Percentiles rank a stretch among this genome's conserved stretches.
phyloP scores from a whole-genome alignment of 92 coral and sea anemone species.

The Epizoanthus scotinus region DNA sequence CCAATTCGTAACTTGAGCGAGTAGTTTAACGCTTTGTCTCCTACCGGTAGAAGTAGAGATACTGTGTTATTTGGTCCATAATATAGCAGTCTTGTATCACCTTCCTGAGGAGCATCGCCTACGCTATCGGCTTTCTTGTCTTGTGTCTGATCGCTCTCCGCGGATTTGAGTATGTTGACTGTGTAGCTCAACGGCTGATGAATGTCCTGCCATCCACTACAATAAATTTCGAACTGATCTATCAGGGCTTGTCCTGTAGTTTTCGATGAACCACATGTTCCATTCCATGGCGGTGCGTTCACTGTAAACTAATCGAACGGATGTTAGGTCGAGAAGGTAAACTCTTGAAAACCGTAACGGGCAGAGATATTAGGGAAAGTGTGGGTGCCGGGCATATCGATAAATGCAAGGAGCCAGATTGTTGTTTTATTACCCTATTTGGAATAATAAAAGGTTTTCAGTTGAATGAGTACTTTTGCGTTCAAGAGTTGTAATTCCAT shows the following conservation, averaged over 20 bases:
- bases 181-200: conserved; percentile 29
- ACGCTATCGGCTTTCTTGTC: not conserved
- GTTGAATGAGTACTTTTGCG: too few species aligned
- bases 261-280: not conserved
- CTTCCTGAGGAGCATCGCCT: conserved; percentile 9
- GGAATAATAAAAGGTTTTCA: too few species aligned
- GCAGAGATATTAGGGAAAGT: too few species aligned
- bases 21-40: not conserved
- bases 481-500: too few species aligned
- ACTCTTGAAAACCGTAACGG: too few species aligned
- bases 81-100: conserved; percentile 22
- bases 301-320: conserved; percentile 10
- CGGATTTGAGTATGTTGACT: conserved; percentile 6
- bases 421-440: too few species aligned
- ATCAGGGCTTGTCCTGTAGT: not conserved
- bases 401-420: too few species aligned
- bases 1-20: not conserved
- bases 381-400: too few species aligned
- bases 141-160: not conserved
- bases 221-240: conserved; percentile 11
- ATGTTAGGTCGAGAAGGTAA: too few species aligned
- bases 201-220: not conserved
- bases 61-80: conserved; percentile 15
- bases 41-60: conserved; percentile 8
- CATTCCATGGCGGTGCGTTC: conserved; percentile 6